Base-by-base conservation (phyloP, 2,113 vertebrate species). In the Passer montanus region DNA sequence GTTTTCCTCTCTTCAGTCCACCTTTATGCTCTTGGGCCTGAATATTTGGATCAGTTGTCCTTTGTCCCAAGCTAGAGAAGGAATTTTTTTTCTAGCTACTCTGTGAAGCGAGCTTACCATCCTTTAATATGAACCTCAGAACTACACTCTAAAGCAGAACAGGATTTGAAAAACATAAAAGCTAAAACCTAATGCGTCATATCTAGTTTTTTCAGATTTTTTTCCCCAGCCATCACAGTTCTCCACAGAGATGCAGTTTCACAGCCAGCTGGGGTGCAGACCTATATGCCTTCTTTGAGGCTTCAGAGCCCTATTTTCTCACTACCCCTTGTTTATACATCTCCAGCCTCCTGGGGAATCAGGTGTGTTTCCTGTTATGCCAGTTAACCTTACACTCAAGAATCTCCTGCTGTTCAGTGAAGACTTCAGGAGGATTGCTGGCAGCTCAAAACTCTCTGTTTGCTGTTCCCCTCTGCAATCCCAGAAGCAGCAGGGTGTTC, bases 401-500 rank as follows among this genome's bases (percentile, higher is more conserved):
- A 75, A 89, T 68, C 83, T 83, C 94, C 93, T 58, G 83, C 94
- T 96, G 94, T 89, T 96, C 77, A 15, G 24, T 47, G 66, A 27
- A 89, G 90, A 39, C 62, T 94, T 73, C 39, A 86, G 89, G 70
- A 91, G 75, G 72, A 95, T 39, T 78, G 46, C 81, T 63, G 59
- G 73, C 84, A 88, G 91, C 88, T 90, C 60, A 80, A 90, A 84
- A 86, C 41, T 87, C 41, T 87, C 59, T 35, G 82, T 76, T 91
- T 91, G 49, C 64, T 79, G 50, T 12, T 92, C 67, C 91, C 49
- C 88, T 91, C 75, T 77, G 60, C 91, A 91, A 92, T 88, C 81
- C 69, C 79, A 97, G 50, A 86, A 95, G 68, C 90, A 90, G 93
- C 87, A 90, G 84, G 82, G 70, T 63, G 49, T 82, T 92, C 81